Percentiles rank a stretch among this genome's conserved stretches.
phyloP scores from a whole-genome alignment of 2,797 vertebrate species.

The Enteromius treurensis region DNA sequence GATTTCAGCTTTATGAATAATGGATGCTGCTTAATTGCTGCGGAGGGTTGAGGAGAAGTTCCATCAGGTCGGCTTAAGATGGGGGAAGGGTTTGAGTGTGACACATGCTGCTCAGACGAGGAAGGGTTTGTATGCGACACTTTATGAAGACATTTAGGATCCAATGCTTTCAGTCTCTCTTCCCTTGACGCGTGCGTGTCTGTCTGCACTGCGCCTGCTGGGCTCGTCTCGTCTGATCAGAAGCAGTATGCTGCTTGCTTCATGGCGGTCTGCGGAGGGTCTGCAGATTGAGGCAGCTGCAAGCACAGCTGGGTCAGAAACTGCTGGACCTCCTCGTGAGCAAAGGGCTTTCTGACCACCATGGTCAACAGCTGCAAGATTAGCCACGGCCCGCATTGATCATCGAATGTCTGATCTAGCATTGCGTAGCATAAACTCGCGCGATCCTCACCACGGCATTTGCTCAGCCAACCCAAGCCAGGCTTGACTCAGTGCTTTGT shows the following conservation, averaged over 20 bases:
- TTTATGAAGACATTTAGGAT: slow-evolving; percentile 29
- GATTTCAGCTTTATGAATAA: slow-evolving; percentile 75
- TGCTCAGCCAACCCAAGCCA: slow-evolving; percentile 12
- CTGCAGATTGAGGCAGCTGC: slow-evolving; percentile 78
- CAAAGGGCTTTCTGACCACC: slow-evolving; percentile 70
- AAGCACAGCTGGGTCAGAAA: slow-evolving; percentile 75
- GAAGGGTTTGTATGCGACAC: background rate
- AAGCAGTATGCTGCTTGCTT: slow-evolving; percentile 58
- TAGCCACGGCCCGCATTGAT: slow-evolving; percentile 61
- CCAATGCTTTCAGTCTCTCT: background rate
- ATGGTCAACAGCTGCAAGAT: slow-evolving; percentile 76
- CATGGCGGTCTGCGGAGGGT: slow-evolving; percentile 66
- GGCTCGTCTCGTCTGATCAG: slow-evolving; percentile 60
- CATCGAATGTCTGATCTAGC: slow-evolving; percentile 58
- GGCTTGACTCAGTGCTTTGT: slow-evolving; percentile 3
- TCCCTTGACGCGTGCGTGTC: slow-evolving; percentile 49
- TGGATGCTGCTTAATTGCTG: slow-evolving; percentile 75
- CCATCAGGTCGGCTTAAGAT: slow-evolving; percentile 67
- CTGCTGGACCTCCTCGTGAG: slow-evolving; percentile 71
- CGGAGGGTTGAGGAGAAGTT: slow-evolving; percentile 60
- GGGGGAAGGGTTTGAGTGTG: slow-evolving; percentile 67
- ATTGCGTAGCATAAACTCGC: slow-evolving; percentile 41
- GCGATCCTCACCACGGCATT: slow-evolving; percentile 34
- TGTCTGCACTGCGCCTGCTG: slow-evolving; percentile 53
- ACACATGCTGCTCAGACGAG: slow-evolving; percentile 56